These are phyloP conservation scores for Pelosia muscerda DNA, from an alignment of 2,888 invertebrate species.

Conservation along the genomic window DNA sequence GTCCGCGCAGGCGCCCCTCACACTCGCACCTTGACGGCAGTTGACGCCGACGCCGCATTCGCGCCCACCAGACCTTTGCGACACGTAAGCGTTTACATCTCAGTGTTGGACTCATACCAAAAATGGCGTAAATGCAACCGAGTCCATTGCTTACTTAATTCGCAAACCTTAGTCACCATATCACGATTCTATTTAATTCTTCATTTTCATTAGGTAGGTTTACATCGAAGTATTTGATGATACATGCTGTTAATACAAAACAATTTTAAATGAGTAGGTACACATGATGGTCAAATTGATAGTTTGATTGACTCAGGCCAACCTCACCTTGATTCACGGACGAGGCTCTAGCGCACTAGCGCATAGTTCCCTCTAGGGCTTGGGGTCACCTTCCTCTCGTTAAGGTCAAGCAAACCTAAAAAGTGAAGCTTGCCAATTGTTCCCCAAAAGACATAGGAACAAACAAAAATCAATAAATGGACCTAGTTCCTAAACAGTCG, in stretches of 20 bases:
- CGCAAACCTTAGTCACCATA: slow-evolving; percentile 60
- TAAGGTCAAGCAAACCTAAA: background rate
- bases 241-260: background rate
- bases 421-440: too few species aligned
- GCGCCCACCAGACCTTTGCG: slow-evolving; percentile 80
- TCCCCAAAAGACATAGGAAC: too few species aligned
- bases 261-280: background rate
- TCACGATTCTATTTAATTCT: slow-evolving; percentile 18
- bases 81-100: slow-evolving; percentile 85
- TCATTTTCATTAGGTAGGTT: slow-evolving; percentile 16
- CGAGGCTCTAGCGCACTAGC: background rate
- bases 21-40: slow-evolving; percentile 52
- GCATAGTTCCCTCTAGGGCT: too few species aligned
- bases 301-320: background rate
- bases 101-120: slow-evolving; percentile 80
- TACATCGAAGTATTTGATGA: background rate
- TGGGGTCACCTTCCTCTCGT: background rate
- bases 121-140: slow-evolving; percentile 77
- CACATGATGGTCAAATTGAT: too few species aligned
- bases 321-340: background rate
- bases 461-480: too few species aligned
- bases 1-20: slow-evolving; percentile 50
- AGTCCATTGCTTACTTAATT: slow-evolving; percentile 61
- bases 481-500: too few species aligned
- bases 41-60: slow-evolving; percentile 41